Percentiles rank a stretch among this genome's conserved stretches.
These are phyloP conservation scores for Pollenia amentaria DNA, from an alignment of 2,888 invertebrate genomes.

Conservation along the genomic window DNA sequence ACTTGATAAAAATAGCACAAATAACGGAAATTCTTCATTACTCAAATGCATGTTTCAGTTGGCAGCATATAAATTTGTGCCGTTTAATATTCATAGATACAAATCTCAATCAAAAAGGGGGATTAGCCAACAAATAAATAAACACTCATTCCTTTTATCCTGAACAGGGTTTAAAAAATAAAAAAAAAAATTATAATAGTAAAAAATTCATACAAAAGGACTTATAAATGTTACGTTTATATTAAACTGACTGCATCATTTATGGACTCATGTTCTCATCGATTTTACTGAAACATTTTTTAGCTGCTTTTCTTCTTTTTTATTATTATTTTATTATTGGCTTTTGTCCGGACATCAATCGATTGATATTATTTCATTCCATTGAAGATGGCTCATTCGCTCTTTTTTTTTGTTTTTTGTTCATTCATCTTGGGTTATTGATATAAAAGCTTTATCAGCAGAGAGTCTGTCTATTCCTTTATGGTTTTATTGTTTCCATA, in stretches of 20 bases:
- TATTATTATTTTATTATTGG: conserved; percentile 56
- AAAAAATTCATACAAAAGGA: conserved; percentile 54
- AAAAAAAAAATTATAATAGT: conserved; percentile 43
- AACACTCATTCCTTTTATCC: neutral
- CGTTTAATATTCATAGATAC: conserved; percentile 66
- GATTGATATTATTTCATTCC: conserved; percentile 54
- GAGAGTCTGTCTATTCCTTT: conserved; percentile 53
- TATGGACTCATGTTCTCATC: conserved; percentile 12
- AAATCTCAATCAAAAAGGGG: conserved; percentile 46
- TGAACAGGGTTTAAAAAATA: neutral
- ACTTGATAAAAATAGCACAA: neutral
- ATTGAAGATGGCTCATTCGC: conserved; percentile 39
- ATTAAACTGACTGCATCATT: conserved; percentile 53
- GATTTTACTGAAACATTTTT: conserved; percentile 21
- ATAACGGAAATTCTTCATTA: conserved; percentile 48
- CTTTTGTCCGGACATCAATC: conserved; percentile 70
- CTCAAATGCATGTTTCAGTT: conserved; percentile 32
- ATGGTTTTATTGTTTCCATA: conserved; percentile 43
- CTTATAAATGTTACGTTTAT: conserved; percentile 50
- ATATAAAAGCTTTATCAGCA: conserved; percentile 71
- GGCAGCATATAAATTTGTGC: conserved; percentile 18
- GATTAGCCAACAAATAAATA: conserved; percentile 53
- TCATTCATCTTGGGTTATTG: conserved; percentile 64
- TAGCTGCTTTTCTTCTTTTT: conserved; percentile 32
- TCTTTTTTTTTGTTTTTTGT: conserved; percentile 13